Percentiles rank a stretch among this genome's conserved stretches.
These are phyloP conservation scores for Cryptoblepharus egeriae DNA, from an alignment of 2,797 vertebrate species.

Conservation along the genomic window DNA sequence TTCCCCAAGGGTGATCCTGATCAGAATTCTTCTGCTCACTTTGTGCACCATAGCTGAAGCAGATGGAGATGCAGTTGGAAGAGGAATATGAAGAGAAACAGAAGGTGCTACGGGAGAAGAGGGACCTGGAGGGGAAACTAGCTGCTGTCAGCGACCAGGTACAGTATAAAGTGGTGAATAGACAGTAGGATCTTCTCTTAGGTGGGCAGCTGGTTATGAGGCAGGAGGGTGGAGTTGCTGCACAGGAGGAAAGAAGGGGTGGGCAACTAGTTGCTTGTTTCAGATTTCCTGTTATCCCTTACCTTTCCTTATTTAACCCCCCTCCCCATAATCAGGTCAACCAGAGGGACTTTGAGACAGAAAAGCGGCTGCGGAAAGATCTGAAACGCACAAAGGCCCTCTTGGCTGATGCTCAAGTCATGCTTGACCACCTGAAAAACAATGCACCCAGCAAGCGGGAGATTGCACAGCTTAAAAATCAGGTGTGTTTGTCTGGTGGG, in stretches of 20 bases:
- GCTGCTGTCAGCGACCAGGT: slow-evolving; percentile 90
- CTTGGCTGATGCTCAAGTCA: slow-evolving; percentile 93
- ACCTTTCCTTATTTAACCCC: too few relatives aligned
- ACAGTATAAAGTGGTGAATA: background rate
- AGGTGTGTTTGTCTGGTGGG: slow-evolving; percentile 76
- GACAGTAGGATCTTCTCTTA: background rate
- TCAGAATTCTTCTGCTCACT: background rate
- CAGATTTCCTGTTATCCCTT: background rate
- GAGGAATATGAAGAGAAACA: slow-evolving; percentile 97
- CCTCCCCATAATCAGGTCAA: slow-evolving; percentile 78
- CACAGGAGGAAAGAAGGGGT: rapidly evolving
- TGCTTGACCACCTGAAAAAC: slow-evolving; percentile 98
- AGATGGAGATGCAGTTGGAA: slow-evolving; percentile 96
- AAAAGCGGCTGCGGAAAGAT: slow-evolving; percentile 93
- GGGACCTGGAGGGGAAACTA: slow-evolving; percentile 92
- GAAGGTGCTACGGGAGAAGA: slow-evolving; percentile 93
- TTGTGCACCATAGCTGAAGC: slow-evolving; percentile 84
- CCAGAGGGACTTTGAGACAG: slow-evolving; percentile 88
- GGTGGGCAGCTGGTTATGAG: background rate
- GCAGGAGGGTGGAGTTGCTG: rapidly evolving
- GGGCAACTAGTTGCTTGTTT: rapidly evolving
- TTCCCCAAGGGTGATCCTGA: background rate
- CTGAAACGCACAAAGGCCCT: slow-evolving; percentile 96
- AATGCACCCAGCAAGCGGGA: slow-evolving; percentile 97
- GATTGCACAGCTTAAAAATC: slow-evolving; percentile 95